Conservation (phyloP, 2,113 vertebrate genomes). For the Cyprinus carpio region DNA sequence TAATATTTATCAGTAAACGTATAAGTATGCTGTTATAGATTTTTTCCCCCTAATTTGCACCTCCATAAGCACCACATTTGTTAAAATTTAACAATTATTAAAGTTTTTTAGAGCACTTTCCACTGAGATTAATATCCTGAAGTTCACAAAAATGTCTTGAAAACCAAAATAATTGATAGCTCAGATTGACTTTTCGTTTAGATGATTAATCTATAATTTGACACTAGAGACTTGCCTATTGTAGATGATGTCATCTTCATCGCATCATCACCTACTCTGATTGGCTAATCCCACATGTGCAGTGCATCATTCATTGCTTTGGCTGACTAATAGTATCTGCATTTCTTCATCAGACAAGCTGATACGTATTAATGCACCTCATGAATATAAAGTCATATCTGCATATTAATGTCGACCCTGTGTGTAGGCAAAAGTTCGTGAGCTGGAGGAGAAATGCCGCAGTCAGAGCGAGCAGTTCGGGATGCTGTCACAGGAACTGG, state of each 20-base stretch:
- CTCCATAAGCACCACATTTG: too few species aligned
- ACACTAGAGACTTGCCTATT: neutral
- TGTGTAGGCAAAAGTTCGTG: slow-evolving; percentile 86
- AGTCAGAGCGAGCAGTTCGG: slow-evolving; percentile 94
- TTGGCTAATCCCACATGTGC: slow-evolving; percentile 8
- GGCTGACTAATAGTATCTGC: neutral
- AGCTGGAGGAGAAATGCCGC: slow-evolving; percentile 94
- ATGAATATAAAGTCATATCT: neutral
- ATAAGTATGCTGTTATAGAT: too few species aligned
- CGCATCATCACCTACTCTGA: neutral
- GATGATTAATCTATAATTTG: neutral
- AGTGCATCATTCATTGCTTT: neutral
- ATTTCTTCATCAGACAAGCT: neutral
- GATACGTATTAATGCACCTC: neutral
- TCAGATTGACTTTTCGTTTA: neutral
- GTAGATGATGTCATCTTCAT: neutral
- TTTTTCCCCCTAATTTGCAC: too few species aligned
- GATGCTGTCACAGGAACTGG: slow-evolving; percentile 88
- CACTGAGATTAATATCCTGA: neutral
- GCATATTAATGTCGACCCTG: neutral
- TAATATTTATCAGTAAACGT: too few species aligned
- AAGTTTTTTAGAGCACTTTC: neutral
- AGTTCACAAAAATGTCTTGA: neutral
- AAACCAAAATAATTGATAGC: neutral
- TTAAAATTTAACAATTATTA: too few species aligned